Percentiles rank a stretch among this genome's conserved stretches.
These are phyloP conservation scores for Heptranchias perlo DNA, from an alignment of 2,113 vertebrate genomes.

Conservation along the genomic window DNA sequence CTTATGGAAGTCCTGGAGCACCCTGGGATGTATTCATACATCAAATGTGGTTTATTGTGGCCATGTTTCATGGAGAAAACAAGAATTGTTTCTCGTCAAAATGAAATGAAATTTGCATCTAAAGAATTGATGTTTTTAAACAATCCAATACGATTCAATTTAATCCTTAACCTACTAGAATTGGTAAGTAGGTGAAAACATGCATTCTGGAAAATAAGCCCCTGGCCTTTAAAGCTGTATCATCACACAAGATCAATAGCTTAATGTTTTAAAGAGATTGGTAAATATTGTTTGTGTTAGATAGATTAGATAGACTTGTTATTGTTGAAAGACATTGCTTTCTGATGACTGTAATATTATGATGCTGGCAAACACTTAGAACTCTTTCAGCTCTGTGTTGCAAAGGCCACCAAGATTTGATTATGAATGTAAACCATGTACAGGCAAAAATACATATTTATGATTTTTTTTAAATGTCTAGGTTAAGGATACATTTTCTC, in stretches of 20 bases:
- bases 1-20: neutral
- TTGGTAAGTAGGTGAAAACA: neutral
- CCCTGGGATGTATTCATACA: neutral
- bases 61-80: neutral
- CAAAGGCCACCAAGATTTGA: neutral
- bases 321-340: neutral
- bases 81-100: neutral
- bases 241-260: neutral
- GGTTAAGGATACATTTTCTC: neutral
- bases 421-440: neutral
- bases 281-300: neutral
- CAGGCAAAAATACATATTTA: neutral
- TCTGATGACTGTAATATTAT: neutral
- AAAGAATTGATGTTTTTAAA: neutral
- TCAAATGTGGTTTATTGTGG: neutral
- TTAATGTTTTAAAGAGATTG: neutral
- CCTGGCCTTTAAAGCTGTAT: neutral
- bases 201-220: neutral
- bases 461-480: neutral
- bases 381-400: neutral
- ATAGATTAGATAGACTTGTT: neutral
- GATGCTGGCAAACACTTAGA: neutral
- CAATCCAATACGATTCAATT: neutral
- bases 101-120: neutral
- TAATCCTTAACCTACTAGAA: neutral